Percentiles rank a stretch among this genome's conserved stretches.
phyloP scores from a whole-genome alignment of 2,888 invertebrate species.

The Cephus spinipes region DNA sequence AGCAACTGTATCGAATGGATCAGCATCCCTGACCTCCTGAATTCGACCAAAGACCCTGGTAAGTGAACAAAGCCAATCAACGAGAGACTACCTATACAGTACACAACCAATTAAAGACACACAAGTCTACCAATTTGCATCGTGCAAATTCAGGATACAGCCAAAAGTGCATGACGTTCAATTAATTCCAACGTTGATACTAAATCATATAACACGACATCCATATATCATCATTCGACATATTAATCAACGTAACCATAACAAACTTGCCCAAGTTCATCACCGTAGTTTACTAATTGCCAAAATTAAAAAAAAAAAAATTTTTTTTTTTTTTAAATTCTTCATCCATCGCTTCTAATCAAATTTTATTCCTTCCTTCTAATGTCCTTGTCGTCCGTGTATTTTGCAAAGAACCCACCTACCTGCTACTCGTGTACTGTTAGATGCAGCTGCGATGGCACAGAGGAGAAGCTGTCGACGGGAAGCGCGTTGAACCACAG shows the following conservation, averaged over 20 bases:
- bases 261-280: neutral
- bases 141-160: neutral
- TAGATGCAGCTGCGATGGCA: slow-evolving; percentile 3
- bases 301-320: neutral
- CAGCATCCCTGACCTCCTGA: neutral
- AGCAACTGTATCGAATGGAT: neutral
- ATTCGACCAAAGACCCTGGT: neutral
- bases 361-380: neutral
- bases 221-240: neutral
- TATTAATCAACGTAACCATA: neutral
- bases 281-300: neutral
- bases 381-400: neutral
- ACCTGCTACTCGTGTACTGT: slow-evolving; percentile 8
- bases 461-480: slow-evolving; percentile 44
- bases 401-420: neutral
- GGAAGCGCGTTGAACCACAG: slow-evolving; percentile 61
- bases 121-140: neutral
- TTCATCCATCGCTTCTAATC: neutral
- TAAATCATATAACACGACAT: neutral
- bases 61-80: neutral
- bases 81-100: neutral
- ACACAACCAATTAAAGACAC: neutral
- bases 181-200: neutral
- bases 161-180: neutral
- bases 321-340: no score